phyloP scores from a whole-genome alignment of 2,888 invertebrate genomes.

The Nezara viridula region DNA sequence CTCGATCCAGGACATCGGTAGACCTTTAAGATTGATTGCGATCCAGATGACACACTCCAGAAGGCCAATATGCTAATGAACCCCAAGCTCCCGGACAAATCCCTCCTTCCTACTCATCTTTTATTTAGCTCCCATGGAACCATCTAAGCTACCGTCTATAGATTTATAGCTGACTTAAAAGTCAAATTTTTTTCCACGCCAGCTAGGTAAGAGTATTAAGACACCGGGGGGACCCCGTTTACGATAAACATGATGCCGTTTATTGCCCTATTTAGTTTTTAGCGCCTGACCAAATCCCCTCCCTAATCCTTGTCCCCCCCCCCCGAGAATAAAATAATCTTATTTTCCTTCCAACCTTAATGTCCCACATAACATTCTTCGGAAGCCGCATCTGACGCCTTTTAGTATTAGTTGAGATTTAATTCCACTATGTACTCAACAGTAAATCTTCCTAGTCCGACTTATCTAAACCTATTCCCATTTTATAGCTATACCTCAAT shows the following conservation, averaged over 20 bases:
- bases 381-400: constrained; percentile 5
- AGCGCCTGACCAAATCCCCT: constrained; percentile 26
- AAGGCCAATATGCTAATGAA: constrained; percentile 9
- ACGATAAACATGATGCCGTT: constrained; percentile 37
- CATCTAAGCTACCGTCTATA: constrained; percentile 45
- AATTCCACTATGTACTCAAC: constrained; percentile 48
- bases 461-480: constrained; percentile 13
- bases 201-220: constrained; percentile 46
- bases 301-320: background rate
- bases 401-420: constrained; percentile 35
- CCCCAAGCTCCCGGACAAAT: background rate
- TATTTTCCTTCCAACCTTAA: constrained; percentile 33
- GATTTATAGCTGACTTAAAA: constrained; percentile 37
- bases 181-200: constrained; percentile 22
- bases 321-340: background rate
- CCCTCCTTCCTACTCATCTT: background rate
- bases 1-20: background rate
- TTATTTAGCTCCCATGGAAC: constrained; percentile 13
- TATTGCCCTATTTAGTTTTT: constrained; percentile 46
- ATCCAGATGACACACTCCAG: background rate
- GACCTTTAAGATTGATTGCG: background rate
- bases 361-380: constrained; percentile 4
- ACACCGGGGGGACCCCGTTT: constrained; percentile 37
- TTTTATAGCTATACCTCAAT: background rate
- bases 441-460: constrained; percentile 41